These are phyloP conservation scores for Ptychobarbus kaznakovi DNA, from an alignment of 2,797 vertebrate species.

Conservation along the genomic window DNA sequence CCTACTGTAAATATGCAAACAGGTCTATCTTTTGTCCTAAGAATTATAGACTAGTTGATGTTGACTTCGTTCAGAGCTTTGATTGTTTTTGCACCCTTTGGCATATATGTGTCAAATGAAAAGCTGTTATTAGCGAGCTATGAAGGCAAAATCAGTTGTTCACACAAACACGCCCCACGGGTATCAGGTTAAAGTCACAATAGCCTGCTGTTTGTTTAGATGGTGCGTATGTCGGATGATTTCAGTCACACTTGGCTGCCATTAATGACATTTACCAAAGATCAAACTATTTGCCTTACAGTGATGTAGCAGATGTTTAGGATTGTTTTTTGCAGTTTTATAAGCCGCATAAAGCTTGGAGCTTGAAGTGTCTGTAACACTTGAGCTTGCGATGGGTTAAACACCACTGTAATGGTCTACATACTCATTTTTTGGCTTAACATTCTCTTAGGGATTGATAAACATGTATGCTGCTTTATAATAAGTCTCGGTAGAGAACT, in stretches of 20 bases:
- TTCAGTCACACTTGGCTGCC: background rate
- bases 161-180: conserved; percentile 4
- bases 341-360: background rate
- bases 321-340: background rate
- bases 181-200: conserved; percentile 22
- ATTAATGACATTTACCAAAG: background rate
- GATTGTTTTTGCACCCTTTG: conserved; percentile 11
- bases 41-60: background rate
- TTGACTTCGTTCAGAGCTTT: background rate
- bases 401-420: background rate
- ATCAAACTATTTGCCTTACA: background rate
- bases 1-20: background rate
- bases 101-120: background rate
- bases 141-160: conserved; percentile 6
- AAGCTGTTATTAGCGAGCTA: background rate
- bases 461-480: conserved; percentile 6
- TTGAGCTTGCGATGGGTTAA: conserved; percentile 16
- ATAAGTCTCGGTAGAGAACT: conserved; percentile 4
- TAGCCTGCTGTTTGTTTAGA: conserved; percentile 19
- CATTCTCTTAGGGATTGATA: conserved; percentile 11
- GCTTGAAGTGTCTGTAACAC: background rate
- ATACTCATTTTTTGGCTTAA: background rate
- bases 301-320: background rate
- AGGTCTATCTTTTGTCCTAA: background rate
- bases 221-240: background rate